Percentiles rank a stretch among this genome's conserved stretches.
Conservation (phyloP, 2,797 vertebrate genomes). For the Paratrypauchen microcephalus region DNA sequence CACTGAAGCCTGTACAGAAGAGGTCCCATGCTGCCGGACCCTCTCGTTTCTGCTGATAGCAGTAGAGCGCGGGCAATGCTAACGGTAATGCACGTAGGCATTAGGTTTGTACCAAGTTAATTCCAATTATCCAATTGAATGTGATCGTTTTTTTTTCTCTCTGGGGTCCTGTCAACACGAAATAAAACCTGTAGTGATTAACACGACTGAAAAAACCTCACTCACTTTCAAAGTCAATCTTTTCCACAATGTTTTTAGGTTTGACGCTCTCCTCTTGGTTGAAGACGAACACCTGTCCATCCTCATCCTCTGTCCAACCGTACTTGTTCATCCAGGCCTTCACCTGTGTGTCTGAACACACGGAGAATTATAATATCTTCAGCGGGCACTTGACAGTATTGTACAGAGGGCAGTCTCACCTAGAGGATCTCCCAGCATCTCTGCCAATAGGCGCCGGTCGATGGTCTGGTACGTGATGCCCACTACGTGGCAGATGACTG, state of each 20-base stretch:
- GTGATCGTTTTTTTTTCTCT: no score
- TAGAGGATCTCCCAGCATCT: conserved; percentile 91
- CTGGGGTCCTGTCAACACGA: no score
- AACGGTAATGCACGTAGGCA: no score
- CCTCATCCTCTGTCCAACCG: conserved; percentile 85
- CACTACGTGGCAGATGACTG: conserved; percentile 93
- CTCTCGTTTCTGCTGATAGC: no score
- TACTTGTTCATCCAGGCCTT: conserved; percentile 94
- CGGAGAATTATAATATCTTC: not conserved
- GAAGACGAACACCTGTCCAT: conserved; percentile 87
- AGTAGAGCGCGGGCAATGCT: no score
- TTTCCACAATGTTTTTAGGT: conserved; percentile 95
- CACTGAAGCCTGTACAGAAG: no score
- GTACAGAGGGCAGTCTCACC: conserved; percentile 71
- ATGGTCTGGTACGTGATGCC: conserved; percentile 96
- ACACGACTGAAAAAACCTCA: no score
- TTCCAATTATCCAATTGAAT: no score
- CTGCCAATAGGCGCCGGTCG: conserved; percentile 85
- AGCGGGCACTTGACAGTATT: not conserved
- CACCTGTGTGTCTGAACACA: conserved; percentile 81
- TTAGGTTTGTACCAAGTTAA: no score
- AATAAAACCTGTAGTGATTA: no score
- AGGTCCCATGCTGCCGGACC: no score
- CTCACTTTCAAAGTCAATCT: conserved; percentile 96
- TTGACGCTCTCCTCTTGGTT: conserved; percentile 94